These are phyloP conservation scores for Daubentonia madagascariensis DNA, from an alignment of 2,113 vertebrate genomes.

Conservation along the genomic window DNA sequence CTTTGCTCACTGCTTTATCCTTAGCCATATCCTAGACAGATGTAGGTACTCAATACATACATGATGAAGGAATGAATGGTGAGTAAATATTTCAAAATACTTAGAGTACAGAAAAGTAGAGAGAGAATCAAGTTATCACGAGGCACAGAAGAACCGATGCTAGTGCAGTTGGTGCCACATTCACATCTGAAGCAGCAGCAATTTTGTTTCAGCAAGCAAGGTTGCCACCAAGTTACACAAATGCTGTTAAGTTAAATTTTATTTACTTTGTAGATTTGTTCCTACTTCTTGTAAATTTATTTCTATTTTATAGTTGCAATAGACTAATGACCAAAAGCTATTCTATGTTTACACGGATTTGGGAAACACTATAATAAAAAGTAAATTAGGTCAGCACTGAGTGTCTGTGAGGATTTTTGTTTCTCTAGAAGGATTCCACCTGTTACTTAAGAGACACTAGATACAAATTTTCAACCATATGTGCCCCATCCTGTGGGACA, in stretches of 20 bases:
- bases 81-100: background rate
- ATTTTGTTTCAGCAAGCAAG: background rate
- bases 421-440: background rate
- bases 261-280: background rate
- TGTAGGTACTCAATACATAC: fast-evolving
- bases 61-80: background rate
- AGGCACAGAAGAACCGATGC: background rate
- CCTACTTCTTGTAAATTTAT: background rate
- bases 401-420: background rate
- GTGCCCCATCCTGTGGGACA: background rate
- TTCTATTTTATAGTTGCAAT: background rate
- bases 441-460: background rate
- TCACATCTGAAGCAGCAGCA: fast-evolving
- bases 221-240: background rate
- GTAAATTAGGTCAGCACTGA: background rate
- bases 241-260: background rate
- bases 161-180: fast-evolving
- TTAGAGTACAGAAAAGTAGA: background rate
- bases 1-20: background rate
- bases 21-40: background rate
- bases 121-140: fast-evolving
- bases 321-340: background rate
- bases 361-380: background rate
- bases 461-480: background rate
- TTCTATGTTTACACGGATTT: background rate